Conservation (phyloP, 1,140 invertebrate genomes). For the Sminthurides bifidus region DNA sequence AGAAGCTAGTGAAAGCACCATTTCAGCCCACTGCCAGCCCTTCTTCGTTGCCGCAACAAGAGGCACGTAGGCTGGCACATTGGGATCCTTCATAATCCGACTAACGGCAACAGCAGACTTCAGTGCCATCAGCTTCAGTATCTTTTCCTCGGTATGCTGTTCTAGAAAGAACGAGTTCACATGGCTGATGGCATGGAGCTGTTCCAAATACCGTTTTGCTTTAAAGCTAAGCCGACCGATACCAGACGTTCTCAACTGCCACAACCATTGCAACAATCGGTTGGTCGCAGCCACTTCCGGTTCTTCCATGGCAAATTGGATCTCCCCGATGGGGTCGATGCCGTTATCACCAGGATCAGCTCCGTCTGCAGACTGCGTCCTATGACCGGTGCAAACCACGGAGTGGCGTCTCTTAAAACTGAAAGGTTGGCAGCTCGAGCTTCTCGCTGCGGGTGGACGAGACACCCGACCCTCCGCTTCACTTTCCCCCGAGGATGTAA, state of each 20-base stretch:
- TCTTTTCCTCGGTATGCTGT: slow-evolving; percentile 21
- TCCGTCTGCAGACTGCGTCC: neutral
- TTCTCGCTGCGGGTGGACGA: no score
- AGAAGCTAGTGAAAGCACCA: slow-evolving; percentile 23
- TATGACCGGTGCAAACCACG: slow-evolving; percentile 19
- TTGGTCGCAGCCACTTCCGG: slow-evolving; percentile 28
- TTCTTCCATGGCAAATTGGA: slow-evolving; percentile 25
- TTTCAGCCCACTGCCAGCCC: slow-evolving; percentile 31
- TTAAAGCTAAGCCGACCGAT: slow-evolving; percentile 24
- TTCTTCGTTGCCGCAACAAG: slow-evolving; percentile 22
- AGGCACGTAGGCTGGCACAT: slow-evolving; percentile 25
- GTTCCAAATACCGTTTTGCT: slow-evolving; percentile 24
- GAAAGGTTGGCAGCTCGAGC: slow-evolving; percentile 1
- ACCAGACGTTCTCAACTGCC: slow-evolving; percentile 28
- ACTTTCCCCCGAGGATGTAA: neutral
- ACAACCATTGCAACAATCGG: slow-evolving; percentile 28
- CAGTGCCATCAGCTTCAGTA: slow-evolving; percentile 24
- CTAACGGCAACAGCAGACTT: slow-evolving; percentile 22
- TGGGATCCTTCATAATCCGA: slow-evolving; percentile 17
- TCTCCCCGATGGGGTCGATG: slow-evolving; percentile 9
- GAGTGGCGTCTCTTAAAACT: slow-evolving; percentile 9
- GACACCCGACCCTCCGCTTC: neutral
- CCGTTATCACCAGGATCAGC: neutral
- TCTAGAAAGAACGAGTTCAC: slow-evolving; percentile 28
- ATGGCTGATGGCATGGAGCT: slow-evolving; percentile 13